Evolutionary conservation across 2,113 vertebrate species (phyloP).

Genomic region (Tragelaphus scriptus): DNA sequence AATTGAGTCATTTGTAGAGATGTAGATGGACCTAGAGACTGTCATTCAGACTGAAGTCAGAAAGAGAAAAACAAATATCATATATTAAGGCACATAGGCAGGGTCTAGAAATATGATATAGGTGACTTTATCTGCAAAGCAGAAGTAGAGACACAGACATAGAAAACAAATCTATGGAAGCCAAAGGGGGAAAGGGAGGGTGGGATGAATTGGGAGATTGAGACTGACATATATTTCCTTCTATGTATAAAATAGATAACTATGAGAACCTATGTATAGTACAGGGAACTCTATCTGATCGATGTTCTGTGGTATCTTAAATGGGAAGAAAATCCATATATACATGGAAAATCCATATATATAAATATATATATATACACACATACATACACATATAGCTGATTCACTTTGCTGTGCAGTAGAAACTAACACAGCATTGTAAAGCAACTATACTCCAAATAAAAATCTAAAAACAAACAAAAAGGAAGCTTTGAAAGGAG

Average conservation of each 20-base stretch:
- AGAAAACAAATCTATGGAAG: background rate
- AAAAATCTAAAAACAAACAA: background rate
- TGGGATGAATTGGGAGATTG: background rate
- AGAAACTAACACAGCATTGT: background rate
- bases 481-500: background rate
- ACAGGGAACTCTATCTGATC: background rate
- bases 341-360: background rate
- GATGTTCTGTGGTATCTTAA: background rate
- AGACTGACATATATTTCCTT: background rate
- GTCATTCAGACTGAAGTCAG: background rate
- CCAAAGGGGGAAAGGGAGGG: background rate
- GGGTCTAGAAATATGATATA: background rate
- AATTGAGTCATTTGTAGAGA: background rate
- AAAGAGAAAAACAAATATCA: background rate
- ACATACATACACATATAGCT: background rate
- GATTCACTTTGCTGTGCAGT: background rate
- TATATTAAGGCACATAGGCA: background rate
- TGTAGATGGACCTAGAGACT: background rate
- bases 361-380: rapidly evolving
- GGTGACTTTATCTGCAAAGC: background rate
- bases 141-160: background rate
- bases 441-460: background rate
- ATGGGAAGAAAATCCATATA: background rate
- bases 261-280: background rate
- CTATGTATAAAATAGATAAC: background rate